A percentile compares a stretch with the other conserved stretches of the same genome.
Conservation (phyloP, 2,797 vertebrate species). For the Phoebastria nigripes region DNA sequence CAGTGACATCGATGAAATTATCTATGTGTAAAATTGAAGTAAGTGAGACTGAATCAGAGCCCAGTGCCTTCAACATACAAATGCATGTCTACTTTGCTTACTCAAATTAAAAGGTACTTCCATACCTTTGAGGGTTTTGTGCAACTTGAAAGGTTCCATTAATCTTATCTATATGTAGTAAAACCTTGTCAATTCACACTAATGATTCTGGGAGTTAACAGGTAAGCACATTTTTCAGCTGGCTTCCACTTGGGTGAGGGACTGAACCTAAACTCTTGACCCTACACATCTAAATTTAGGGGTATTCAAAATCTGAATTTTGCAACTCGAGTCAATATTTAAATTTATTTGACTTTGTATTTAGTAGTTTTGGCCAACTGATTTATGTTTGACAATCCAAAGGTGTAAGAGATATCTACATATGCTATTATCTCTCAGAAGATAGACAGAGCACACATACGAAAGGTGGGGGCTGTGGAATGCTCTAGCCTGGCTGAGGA, state of each 20-base stretch:
- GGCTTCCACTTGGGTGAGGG: background rate
- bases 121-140: slow-evolving; percentile 3
- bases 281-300: slow-evolving; percentile 18
- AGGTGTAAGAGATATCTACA: slow-evolving; percentile 52
- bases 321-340: slow-evolving; percentile 62
- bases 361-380: background rate
- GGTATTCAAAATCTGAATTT: slow-evolving; percentile 55
- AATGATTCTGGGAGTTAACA: slow-evolving; percentile 30
- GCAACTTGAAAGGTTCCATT: slow-evolving; percentile 20
- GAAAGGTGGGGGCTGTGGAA: slow-evolving; percentile 16
- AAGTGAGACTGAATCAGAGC: background rate
- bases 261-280: slow-evolving; percentile 55
- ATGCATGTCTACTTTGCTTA: background rate
- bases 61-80: background rate
- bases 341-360: slow-evolving; percentile 43
- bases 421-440: slow-evolving; percentile 1
- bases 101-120: background rate
- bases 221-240: slow-evolving; percentile 63
- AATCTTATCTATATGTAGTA: slow-evolving; percentile 58
- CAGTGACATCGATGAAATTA: background rate
- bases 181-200: slow-evolving; percentile 46
- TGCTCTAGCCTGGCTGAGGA: background rate
- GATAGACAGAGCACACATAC: slow-evolving; percentile 29
- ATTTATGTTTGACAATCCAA: slow-evolving; percentile 66
- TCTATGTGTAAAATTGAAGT: background rate